Base-by-base conservation (phyloP, 2,797 vertebrate genomes). In the Ceryle rudis region DNA sequence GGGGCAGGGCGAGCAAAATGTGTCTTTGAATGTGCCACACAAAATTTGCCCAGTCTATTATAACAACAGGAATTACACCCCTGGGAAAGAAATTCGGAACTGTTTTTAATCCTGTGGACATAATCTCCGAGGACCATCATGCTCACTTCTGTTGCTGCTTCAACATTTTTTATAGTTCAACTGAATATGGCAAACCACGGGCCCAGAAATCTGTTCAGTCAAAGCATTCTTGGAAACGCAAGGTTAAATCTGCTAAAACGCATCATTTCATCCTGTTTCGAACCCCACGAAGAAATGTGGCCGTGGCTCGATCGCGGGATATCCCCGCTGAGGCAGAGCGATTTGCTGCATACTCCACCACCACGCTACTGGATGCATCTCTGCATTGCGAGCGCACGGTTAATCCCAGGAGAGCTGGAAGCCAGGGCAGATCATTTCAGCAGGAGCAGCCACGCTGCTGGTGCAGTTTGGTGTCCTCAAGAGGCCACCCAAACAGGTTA, bases 1-100 rank as follows among this genome's bases (percentile, higher is more conserved):
- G 31, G 14, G 49, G 16, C 2, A 35, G 10, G 26, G 3, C 19
- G 5, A 67, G 31, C 3, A 28, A 47, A 37, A 17, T 0, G 1
- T 2, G 21, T 47, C 19, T 17, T 3, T 7, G 35, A 49, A 25
- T 0, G 18, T 5, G 44, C 31, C 78, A 47, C 29, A 3, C 0
- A 2, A 51, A 17, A 62, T 21, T 13, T 13, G 26, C 64, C 64
- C 31, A 17, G 16, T 7, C 42, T 58, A 11, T 3, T 18, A 1
- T 3, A 67, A 72, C 37, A 80, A 26, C 26, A 37, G 58, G 42
- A 93, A 81, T 41, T 17, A 16, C 37, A 44, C 16, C 10, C 22
- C 31, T 49, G 31, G 58, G 60, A 80, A 75, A 79, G 39, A 18
- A 44, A 44, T 29, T 44, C 7, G 1, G 28, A 29, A 18, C n/a